Base-by-base conservation (phyloP, 2,113 vertebrate species). In the Sprattus sprattus region DNA sequence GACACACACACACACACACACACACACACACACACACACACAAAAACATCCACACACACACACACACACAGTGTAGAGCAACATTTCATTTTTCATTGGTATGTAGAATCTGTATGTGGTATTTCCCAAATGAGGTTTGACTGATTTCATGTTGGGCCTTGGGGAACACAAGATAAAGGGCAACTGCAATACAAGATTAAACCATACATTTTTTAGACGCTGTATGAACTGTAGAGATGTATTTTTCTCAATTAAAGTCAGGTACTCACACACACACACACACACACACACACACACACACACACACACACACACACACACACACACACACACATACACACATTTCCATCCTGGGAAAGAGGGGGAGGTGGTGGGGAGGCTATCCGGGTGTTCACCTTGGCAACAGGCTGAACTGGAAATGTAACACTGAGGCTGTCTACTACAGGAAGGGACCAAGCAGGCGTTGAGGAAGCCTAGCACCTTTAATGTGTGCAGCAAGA, bases 1-100 rank as follows among this genome's bases (percentile, higher is more conserved):
- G 75, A 87, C 47, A 67, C 75, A 84, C 8, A 46, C 82, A 88
- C 67, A 81, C 52, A 83, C 71, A 87, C 16, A 81, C 52, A 83
- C 39, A 86, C 60, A 81, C 18, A 83, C 78, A 85, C 44, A 71
- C 25, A 39, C 39, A 39, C 39, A 84, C 57, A 3, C 82, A 75
- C 81, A 87, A 44, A 67, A 60, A 84, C 8, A 46, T 81, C 87
- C 67, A 81, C 52, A 83, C 71, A 87, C 16, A 81, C 52, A 83
- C 39, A 86, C 60, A 81, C 18, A 83, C 78, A 85, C 44, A 71
- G 39, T 39, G 39, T 10, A 7, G 60, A 22, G 1, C 60, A 64
- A 22, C 22, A 64, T 9, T 6, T 18, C 22, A 60, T 60, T 18
- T 60, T 39, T 39, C 39, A 39, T 39, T 39, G 39, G 39, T 39